A percentile compares a stretch with the other conserved stretches of the same genome.
Conservation (phyloP, 2,113 vertebrate species). For the Anas platyrhynchos region DNA sequence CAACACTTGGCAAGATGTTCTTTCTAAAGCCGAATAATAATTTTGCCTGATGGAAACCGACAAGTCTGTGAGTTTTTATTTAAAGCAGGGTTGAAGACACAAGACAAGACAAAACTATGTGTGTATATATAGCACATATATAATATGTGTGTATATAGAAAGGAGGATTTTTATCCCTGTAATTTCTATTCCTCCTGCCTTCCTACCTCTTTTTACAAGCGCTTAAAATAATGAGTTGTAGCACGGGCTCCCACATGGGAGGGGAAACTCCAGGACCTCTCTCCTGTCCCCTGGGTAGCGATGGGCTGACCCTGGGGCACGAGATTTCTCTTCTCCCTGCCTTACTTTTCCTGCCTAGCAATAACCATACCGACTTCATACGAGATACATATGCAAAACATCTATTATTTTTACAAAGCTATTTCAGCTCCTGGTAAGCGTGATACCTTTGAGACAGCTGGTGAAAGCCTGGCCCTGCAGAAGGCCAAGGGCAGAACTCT, state of each 20-base stretch:
- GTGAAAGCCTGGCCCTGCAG: neutral
- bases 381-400: neutral
- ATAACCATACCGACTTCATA: neutral
- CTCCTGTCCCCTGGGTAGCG: neutral
- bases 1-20: slow-evolving; percentile 80
- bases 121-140: neutral
- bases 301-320: neutral
- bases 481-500: neutral
- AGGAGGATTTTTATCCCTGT: slow-evolving; percentile 48
- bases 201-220: neutral
- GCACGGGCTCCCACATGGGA: neutral
- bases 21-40: slow-evolving; percentile 78
- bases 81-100: slow-evolving; percentile 61
- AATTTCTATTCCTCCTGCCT: slow-evolving; percentile 60
- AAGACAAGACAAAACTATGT: slow-evolving; percentile 47
- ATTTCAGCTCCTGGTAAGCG: neutral
- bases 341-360: neutral
- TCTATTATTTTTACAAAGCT: neutral
- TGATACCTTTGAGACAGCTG: neutral
- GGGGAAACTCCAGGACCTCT: neutral
- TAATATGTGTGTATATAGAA: slow-evolving; percentile 41
- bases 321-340: neutral
- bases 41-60: slow-evolving; percentile 68
- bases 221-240: slow-evolving; percentile 25
- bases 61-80: slow-evolving; percentile 70